Base-by-base conservation (phyloP, 2,888 invertebrate genomes). In the Pollenia amentaria region DNA sequence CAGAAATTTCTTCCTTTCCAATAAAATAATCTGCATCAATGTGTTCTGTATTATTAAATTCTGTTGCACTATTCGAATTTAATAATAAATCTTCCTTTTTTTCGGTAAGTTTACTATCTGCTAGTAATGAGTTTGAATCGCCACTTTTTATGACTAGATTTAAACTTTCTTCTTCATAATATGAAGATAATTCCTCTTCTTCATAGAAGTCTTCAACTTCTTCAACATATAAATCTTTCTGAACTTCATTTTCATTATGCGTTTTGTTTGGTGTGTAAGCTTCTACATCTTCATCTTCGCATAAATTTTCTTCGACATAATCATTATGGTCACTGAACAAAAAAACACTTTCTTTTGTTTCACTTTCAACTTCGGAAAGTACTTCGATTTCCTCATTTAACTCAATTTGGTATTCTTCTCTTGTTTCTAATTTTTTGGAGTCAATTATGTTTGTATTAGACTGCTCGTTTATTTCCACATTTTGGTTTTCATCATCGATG, bases 1-100 rank as follows among this genome's bases (percentile, higher is more conserved):
- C 10, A 60, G 62, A 38, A 14, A 3, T 6, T 48, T 67, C 81
- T 67, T 79, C 75, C n/a, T 46, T n/a, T 10, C 14, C 46, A 44
- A 51, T 62, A 48, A n/a, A 53, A 64, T 60, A 3, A n/a, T 10
- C 46, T 6, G 3, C 16, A 8, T 67, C 46, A 18, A 16, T 21
- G 18, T 48, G n/a, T 18, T 70, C 48, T 42, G 1, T 12, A n/a
- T 8, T 16, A 51, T 2, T 16, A 3, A 38, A 11, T n/a, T 11
- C 14, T n/a, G 3, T n/a, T 1, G 18, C 40, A 3, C 1, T 2
- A 14, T 14, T 18, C 51, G n/a, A n/a, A 9, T 42, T 21, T 18
- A 14, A 21, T n/a, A 21, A 29, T 60, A 3, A 8, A 48, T 29
- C 18, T 18, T 1, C 60, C 3, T n/a, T 48, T 10, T 78, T 11